Conservation (phyloP, 2,888 invertebrate species). For the Cecidostiba fungosa region DNA sequence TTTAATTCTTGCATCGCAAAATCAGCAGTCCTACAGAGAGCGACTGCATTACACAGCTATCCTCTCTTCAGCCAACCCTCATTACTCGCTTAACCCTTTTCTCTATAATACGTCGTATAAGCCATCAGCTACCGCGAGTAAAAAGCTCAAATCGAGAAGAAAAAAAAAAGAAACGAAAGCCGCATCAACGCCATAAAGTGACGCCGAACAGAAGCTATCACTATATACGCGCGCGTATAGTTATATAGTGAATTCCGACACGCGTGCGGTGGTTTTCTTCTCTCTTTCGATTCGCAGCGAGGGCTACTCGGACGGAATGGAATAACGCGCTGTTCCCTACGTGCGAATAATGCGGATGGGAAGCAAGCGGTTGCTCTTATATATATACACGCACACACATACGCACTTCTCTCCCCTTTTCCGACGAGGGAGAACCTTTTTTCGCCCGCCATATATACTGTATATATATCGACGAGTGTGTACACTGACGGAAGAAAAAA, state of each 20-base stretch:
- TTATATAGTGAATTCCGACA: slow-evolving; percentile 48
- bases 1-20: neutral
- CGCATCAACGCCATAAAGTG: slow-evolving; percentile 2
- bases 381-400: neutral
- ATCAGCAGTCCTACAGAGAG: neutral
- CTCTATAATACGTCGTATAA: neutral
- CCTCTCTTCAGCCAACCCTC: neutral
- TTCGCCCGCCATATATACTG: neutral
- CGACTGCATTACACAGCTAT: neutral
- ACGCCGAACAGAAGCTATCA: slow-evolving; percentile 41
- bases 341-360: slow-evolving; percentile 62
- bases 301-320: slow-evolving; percentile 34
- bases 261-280: slow-evolving; percentile 35
- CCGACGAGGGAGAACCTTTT: neutral
- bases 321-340: slow-evolving; percentile 50
- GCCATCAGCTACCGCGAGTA: neutral
- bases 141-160: slow-evolving; percentile 8
- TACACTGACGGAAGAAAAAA: neutral
- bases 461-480: neutral
- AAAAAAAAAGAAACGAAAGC: neutral
- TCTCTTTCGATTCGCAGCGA: neutral
- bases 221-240: neutral
- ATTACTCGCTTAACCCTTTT: slow-evolving; percentile 16
- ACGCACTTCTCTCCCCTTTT: neutral
- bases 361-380: neutral